Evolutionary conservation across 2,113 vertebrate genomes (phyloP).

Genomic region (Sinocyclocheilus anshuiensis): DNA sequence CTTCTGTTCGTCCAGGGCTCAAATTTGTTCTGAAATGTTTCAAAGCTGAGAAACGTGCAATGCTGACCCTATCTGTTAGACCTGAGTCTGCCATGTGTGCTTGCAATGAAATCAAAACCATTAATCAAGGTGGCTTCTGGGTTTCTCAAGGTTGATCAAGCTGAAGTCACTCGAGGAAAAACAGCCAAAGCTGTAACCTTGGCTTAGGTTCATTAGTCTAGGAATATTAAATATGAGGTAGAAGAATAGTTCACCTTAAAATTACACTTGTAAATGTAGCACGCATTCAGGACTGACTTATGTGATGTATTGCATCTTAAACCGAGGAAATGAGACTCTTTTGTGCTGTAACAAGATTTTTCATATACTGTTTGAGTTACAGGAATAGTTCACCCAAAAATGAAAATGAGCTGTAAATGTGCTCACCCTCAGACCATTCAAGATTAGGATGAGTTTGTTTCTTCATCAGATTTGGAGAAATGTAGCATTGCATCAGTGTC

Average conservation of each 20-base stretch:
- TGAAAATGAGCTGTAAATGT: too few relatives aligned
- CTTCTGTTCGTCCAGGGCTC: not conserved
- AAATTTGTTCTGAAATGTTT: not conserved
- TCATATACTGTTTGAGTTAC: not conserved
- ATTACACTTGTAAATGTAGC: too few relatives aligned
- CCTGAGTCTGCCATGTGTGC: not conserved
- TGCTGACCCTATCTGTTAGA: not conserved
- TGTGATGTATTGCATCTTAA: not conserved
- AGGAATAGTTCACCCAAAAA: too few relatives aligned
- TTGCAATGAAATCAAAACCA: conserved; percentile 19
- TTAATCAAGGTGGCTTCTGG: conserved; percentile 24
- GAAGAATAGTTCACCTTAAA: not conserved
- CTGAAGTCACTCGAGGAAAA: conserved; percentile 7
- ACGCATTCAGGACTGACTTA: not conserved
- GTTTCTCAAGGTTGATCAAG: conserved; percentile 26
- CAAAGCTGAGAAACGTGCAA: not conserved
- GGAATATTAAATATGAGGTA: conserved; percentile 30
- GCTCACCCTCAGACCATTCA: too few relatives aligned
- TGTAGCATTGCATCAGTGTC: too few relatives aligned
- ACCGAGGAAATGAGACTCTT: not conserved
- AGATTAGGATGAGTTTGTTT: too few relatives aligned
- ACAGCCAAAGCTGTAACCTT: conserved; percentile 24
- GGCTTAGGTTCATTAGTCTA: conserved; percentile 13
- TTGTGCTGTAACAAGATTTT: not conserved
- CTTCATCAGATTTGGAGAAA: too few relatives aligned